phyloP scores from a whole-genome alignment of 2,797 vertebrate species.

The Steatocranus sp. region DNA sequence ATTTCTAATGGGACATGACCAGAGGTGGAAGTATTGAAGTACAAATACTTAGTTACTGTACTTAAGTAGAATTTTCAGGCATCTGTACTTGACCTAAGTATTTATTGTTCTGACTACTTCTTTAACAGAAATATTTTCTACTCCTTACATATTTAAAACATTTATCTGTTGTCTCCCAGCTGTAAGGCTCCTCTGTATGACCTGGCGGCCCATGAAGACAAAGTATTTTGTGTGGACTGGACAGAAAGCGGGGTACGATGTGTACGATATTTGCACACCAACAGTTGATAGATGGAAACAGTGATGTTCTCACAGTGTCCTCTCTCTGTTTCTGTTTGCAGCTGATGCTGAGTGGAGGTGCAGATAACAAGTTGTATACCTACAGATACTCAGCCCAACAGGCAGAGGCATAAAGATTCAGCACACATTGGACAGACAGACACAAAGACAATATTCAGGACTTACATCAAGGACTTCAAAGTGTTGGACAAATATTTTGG shows the following conservation, averaged over 20 bases:
- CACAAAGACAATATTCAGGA: not conserved
- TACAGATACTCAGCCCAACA: slow-evolving; percentile 82
- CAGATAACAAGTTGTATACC: slow-evolving; percentile 96
- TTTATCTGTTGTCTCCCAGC: slow-evolving; percentile 60
- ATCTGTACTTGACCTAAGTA: not conserved
- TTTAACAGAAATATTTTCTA: not conserved
- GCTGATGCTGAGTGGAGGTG: slow-evolving; percentile 94
- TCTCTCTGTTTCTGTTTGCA: slow-evolving; percentile 34
- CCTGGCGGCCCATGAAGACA: slow-evolving; percentile 93
- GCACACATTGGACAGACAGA: not conserved
- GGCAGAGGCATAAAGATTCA: slow-evolving; percentile 79
- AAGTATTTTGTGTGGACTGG: slow-evolving; percentile 96
- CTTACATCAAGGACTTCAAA: not conserved
- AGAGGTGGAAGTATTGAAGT: not conserved
- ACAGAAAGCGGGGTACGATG: slow-evolving; percentile 89
- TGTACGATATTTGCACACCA: not conserved
- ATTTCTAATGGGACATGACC: not conserved
- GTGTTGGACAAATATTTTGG: not conserved
- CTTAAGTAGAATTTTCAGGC: not conserved
- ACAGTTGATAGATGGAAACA: not conserved
- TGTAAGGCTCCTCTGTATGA: slow-evolving; percentile 96
- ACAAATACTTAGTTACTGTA: not conserved
- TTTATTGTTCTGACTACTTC: not conserved
- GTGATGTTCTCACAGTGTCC: not conserved
- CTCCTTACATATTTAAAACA: not conserved